phyloP scores from a whole-genome alignment of 2,113 vertebrate genomes.

The Neodontobutis hainanensis region DNA sequence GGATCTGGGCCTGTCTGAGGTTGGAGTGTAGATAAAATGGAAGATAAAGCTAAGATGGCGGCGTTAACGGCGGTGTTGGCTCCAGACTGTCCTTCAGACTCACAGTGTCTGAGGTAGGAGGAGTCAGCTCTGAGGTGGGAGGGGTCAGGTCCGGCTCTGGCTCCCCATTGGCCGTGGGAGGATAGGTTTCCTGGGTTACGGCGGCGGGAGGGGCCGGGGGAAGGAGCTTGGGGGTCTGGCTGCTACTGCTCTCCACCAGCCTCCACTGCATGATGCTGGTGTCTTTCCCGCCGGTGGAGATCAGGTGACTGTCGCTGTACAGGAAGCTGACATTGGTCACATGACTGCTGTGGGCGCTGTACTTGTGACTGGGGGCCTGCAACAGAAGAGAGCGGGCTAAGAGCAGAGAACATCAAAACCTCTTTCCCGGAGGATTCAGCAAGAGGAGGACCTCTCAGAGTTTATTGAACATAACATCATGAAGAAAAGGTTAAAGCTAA shows the following conservation, averaged over 20 bases:
- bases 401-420: background rate
- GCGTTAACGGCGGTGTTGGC: conserved; percentile 74
- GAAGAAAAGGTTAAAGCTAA: too few relatives aligned
- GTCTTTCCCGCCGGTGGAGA: conserved; percentile 98
- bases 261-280: conserved; percentile 98
- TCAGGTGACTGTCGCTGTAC: conserved; percentile 88
- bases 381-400: background rate
- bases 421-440: too few relatives aligned
- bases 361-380: conserved; percentile 96
- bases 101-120: conserved; percentile 74
- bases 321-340: conserved; percentile 99
- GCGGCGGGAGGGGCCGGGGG: conserved; percentile 26
- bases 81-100: conserved; percentile 82
- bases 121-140: conserved; percentile 55
- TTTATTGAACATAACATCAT: too few relatives aligned
- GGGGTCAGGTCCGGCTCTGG: conserved; percentile 66
- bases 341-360: conserved; percentile 97
- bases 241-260: conserved; percentile 84
- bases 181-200: conserved; percentile 12
- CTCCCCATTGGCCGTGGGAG: conserved; percentile 65
- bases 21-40: too few relatives aligned
- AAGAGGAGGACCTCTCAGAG: too few relatives aligned
- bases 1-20: too few relatives aligned
- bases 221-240: conserved; percentile 61
- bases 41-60: conserved; percentile 11